Evolutionary conservation across 2,888 invertebrate species (phyloP).

Genomic region (Spatulosminthurus flaviceps): DNA sequence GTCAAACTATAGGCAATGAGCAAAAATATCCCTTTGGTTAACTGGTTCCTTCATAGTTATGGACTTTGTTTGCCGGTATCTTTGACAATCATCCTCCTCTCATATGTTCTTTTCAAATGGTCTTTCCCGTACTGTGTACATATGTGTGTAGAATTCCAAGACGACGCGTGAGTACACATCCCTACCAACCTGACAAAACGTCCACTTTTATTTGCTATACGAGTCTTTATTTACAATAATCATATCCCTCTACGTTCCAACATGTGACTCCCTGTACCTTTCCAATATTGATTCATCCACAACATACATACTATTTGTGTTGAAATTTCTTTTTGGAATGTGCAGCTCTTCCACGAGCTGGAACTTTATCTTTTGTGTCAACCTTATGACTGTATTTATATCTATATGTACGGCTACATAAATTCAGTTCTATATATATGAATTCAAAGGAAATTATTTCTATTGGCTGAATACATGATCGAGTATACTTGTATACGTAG

Average conservation of each 20-base stretch:
- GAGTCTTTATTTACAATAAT: slow-evolving; percentile 13
- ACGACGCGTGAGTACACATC: no score
- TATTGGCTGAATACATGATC: no score
- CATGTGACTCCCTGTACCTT: neutral
- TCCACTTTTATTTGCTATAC: neutral
- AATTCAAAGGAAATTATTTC: no score
- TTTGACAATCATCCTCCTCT: slow-evolving; percentile 40
- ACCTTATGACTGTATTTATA: no score
- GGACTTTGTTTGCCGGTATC: slow-evolving; percentile 35
- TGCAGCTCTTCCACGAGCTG: no score
- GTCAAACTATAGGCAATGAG: slow-evolving; percentile 37
- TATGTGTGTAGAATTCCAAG: no score
- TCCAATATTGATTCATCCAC: neutral
- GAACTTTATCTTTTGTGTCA: no score
- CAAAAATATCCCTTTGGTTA: slow-evolving; percentile 39
- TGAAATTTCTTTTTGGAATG: no score
- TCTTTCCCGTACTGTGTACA: neutral
- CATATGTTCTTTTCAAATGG: neutral
- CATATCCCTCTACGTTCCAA: neutral
- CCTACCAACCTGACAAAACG: neutral
- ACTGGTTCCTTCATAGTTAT: slow-evolving; percentile 28
- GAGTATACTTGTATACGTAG: no score
- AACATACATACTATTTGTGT: no score
- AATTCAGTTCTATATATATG: no score
- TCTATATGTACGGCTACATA: no score